A percentile compares a stretch with the other conserved stretches of the same genome.
phyloP scores from a whole-genome alignment of 2,888 invertebrate species.

The Drosophila merina region DNA sequence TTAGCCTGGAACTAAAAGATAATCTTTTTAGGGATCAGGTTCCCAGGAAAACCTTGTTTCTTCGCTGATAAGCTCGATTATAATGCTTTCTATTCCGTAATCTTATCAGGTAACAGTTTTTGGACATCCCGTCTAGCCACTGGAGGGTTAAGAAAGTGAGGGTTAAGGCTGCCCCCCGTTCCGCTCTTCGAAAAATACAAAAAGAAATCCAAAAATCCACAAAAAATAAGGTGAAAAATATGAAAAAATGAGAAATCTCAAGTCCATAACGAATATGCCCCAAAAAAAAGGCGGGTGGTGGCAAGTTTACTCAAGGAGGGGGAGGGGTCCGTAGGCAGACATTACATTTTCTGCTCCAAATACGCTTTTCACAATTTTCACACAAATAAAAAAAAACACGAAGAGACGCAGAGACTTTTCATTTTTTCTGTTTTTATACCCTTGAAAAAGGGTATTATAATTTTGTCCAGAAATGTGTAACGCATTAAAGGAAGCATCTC shows the following conservation, averaged over 20 bases:
- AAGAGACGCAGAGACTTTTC: constrained; percentile 52
- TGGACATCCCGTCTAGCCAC: not conserved
- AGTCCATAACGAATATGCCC: not conserved
- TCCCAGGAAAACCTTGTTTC: too few species aligned
- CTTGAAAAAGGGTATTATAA: too few species aligned
- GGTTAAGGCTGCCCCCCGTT: not conserved
- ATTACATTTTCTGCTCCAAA: constrained; percentile 77
- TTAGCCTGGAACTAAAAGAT: not conserved
- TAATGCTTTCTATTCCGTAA: too few species aligned
- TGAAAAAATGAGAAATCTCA: constrained; percentile 14
- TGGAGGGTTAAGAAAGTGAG: not conserved
- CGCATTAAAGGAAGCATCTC: too few species aligned
- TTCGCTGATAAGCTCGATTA: too few species aligned
- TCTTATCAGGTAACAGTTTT: too few species aligned
- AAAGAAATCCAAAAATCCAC: too few species aligned
- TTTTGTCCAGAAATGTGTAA: too few species aligned
- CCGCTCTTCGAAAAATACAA: too few species aligned
- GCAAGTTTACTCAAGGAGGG: constrained; percentile 1
- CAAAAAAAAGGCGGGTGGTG: not conserved
- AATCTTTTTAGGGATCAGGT: not conserved
- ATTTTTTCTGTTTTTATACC: constrained; percentile 36
- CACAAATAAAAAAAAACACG: constrained; percentile 37
- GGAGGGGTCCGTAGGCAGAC: constrained; percentile 34
- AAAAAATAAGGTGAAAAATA: constrained; percentile 5
- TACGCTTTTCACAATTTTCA: constrained; percentile 77